phyloP scores from a whole-genome alignment of 2,888 invertebrate species.

The Aleiodes alternator region DNA sequence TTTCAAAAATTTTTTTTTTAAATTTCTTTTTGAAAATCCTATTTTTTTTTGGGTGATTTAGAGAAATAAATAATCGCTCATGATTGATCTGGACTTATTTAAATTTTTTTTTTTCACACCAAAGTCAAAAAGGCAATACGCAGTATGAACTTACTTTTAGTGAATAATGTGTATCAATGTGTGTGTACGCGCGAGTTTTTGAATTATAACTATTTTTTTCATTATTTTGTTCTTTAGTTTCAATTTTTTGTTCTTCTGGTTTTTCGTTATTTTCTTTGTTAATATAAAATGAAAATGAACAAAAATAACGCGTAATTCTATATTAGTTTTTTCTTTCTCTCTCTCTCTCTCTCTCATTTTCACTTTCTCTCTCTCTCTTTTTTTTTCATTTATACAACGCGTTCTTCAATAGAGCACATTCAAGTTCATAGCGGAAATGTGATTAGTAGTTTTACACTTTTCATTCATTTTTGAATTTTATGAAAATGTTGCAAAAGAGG shows the following conservation, averaged over 20 bases:
- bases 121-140: slow-evolving; percentile 76
- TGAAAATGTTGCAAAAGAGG: slow-evolving; percentile 1
- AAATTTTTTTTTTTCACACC: slow-evolving; percentile 70
- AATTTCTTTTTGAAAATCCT: too few relatives aligned
- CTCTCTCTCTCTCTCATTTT: neutral
- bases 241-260: slow-evolving; percentile 44
- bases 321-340: neutral
- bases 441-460: slow-evolving; percentile 40
- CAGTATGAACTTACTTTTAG: slow-evolving; percentile 75
- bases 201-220: slow-evolving; percentile 62
- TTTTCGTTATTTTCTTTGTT: neutral
- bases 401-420: slow-evolving; percentile 16
- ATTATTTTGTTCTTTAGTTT: slow-evolving; percentile 31
- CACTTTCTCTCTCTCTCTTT: too few relatives aligned
- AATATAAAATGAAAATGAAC: neutral
- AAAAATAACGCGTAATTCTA: slow-evolving; percentile 4
- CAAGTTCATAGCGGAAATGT: slow-evolving; percentile 18
- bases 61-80: slow-evolving; percentile 49
- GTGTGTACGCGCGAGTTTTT: slow-evolving; percentile 66
- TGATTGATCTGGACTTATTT: slow-evolving; percentile 63
- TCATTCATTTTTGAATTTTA: slow-evolving; percentile 25
- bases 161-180: slow-evolving; percentile 69
- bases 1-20: too few relatives aligned
- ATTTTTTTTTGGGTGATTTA: too few relatives aligned
- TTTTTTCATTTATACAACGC: neutral